Base-by-base conservation (phyloP, 2,888 invertebrate species). In the Zootermopsis nevadensis region DNA sequence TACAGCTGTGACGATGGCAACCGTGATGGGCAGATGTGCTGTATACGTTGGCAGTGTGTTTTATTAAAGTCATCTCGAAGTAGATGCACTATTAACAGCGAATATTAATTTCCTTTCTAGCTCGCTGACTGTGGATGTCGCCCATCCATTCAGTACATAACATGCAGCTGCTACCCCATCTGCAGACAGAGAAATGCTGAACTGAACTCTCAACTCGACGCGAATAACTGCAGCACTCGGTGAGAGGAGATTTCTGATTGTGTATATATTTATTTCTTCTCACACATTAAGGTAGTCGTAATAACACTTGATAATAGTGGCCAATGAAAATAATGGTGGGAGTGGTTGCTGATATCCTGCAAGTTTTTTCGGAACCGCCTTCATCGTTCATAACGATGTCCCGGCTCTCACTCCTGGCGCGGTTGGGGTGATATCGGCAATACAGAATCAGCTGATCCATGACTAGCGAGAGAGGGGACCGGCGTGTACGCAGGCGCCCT, bases 181-280 rank as follows among this genome's bases (percentile, higher is more conserved):
- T 27, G 60, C 27, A 60, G 12, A 27, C 7, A 27, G 27, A 60
- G 15, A 53, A 19, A 10, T 53, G 15, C n/a, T 27, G n/a, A 27
- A 27, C 27, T n/a, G n/a, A 38, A 22, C 2, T 19, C 69, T 74
- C 38, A 12, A 74, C 74, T 74, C 69, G 7, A 22, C 30, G 24
- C 38, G n/a, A 35, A 38, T 24, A 22, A 30, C 74, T 30, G n/a
- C n/a, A 12, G 69, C 35, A n/a, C n/a, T 19, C 22, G n/a, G 74
- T 15, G 24, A 38, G 3, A 22, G 7, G n/a, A 24, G 33, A 33
- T 74, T 74, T n/a, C 69, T 4, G 74, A 38, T 72, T n/a, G n/a
- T n/a, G n/a, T n/a, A n/a, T n/a, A n/a, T 72, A 74, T 74, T 74
- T 74, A 74, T 30, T 74, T 74, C 27, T 31, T 12, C 74, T 74